Base-by-base conservation (phyloP, 2,888 invertebrate species). In the Norana najaformis region DNA sequence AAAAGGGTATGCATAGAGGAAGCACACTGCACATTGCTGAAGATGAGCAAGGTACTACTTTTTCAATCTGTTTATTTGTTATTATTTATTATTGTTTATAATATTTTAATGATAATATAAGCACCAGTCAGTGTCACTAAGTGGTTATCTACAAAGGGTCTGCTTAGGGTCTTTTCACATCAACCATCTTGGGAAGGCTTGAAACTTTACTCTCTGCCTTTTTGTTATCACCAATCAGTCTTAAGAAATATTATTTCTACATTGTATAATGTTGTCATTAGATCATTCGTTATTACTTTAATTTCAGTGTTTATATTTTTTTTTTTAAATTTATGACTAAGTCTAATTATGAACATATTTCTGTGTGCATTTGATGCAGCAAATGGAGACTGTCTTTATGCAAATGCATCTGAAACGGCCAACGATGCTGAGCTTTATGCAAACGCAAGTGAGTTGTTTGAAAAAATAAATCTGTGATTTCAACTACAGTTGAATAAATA, bases 1-100 rank as follows among this genome's bases (percentile, higher is more conserved):
- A 99, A n/a, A 89, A 69, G 37, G 30, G 53, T n/a, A 13, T 53
- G 18, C 85, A 85, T 85, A 85, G 37, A 37, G 37, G 36, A 1
- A 85, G 23, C 85, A 13, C 85, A 8, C 23, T 85, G 35, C 6
- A 36, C 36, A 85, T 85, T 18, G 85, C 36, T 8, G 85, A 85
- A 37, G 37, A 37, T 85, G 85, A 85, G 20, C 85, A 35, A 85
- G 85, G 85, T 85, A 53, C 23, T 36, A 35, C 36, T 37, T 18
- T n/a, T 69, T 11, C 69, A 69, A 69, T 69, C 69, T n/a, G 11
- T 69, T n/a, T 69, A 85, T 85, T 36, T 53, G 16, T 53, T 53
- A 53, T 53, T 18, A 23, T 53, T 23, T 53, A 53, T 18, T 53
- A 53, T 18, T 53, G 23, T 16, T 53, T 23, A 34, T 36, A 11